Conservation (phyloP, 2,797 vertebrate species). For the Rhadinocentrus ornatus region DNA sequence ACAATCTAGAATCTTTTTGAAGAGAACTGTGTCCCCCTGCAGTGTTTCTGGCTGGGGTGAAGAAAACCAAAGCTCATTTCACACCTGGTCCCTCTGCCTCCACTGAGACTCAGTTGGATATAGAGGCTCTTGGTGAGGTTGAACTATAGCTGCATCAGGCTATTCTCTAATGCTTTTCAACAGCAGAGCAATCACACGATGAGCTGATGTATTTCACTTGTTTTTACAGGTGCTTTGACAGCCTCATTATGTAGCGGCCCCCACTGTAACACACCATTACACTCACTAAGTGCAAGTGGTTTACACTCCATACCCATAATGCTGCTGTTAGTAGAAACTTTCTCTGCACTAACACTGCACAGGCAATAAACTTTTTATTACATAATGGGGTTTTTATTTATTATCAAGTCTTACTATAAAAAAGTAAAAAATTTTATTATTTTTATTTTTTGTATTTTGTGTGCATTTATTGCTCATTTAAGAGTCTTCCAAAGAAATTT, state of each 20-base stretch:
- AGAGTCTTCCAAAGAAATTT: slow-evolving; percentile 40
- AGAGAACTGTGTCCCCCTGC: slow-evolving; percentile 15
- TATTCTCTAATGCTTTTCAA: slow-evolving; percentile 57
- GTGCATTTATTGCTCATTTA: slow-evolving; percentile 28
- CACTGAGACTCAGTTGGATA: slow-evolving; percentile 37
- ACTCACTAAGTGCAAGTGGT: slow-evolving; percentile 26
- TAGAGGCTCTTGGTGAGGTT: slow-evolving; percentile 31
- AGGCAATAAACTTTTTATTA: slow-evolving; percentile 11
- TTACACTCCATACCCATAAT: slow-evolving; percentile 21
- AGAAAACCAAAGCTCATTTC: slow-evolving; percentile 67
- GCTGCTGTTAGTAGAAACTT: slow-evolving; percentile 27
- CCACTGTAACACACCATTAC: slow-evolving; percentile 35
- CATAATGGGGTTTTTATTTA: slow-evolving; percentile 10
- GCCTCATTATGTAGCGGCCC: slow-evolving; percentile 45
- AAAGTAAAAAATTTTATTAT: slow-evolving; percentile 22
- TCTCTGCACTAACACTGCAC: slow-evolving; percentile 1
- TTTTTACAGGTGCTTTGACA: slow-evolving; percentile 57
- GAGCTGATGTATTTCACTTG: slow-evolving; percentile 18
- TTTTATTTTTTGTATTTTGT: slow-evolving; percentile 10
- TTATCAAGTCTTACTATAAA: slow-evolving; percentile 8
- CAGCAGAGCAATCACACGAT: slow-evolving; percentile 48
- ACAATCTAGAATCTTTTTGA: slow-evolving; percentile 33
- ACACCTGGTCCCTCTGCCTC: slow-evolving; percentile 61
- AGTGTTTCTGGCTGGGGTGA: slow-evolving; percentile 15
- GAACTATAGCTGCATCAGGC: slow-evolving; percentile 48